Evolutionary conservation across 2,888 invertebrate genomes (phyloP).

Genomic region (Eupeodes latifasciatus): DNA sequence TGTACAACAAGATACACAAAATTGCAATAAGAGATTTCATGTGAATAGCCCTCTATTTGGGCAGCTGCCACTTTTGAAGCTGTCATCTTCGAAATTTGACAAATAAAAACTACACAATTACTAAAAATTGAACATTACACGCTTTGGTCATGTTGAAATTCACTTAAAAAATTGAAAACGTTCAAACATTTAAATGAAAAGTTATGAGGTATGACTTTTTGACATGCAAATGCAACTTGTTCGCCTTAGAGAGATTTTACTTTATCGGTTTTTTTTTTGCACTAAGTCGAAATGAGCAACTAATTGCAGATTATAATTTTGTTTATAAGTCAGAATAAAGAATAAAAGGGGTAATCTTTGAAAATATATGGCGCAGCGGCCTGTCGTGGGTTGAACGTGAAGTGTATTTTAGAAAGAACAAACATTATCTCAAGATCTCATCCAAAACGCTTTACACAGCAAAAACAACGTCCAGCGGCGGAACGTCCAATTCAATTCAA

Average conservation of each 20-base stretch:
- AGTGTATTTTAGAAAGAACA: not conserved
- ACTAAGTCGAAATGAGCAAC: constrained; percentile 59
- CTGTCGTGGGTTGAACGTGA: constrained; percentile 17
- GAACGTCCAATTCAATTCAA: constrained; percentile 6
- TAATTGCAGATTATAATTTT: constrained; percentile 59
- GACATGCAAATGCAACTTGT: not conserved
- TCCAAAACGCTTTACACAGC: not conserved
- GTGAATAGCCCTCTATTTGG: too few relatives aligned
- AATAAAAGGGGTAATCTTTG: not conserved
- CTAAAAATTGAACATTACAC: too few relatives aligned
- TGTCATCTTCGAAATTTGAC: too few relatives aligned
- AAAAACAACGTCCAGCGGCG: not conserved
- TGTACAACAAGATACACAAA: too few relatives aligned
- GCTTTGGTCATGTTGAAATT: too few relatives aligned
- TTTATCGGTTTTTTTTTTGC: constrained; percentile 38
- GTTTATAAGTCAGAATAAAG: not conserved
- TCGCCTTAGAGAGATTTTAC: not conserved
- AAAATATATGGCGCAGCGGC: not conserved
- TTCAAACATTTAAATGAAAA: too few relatives aligned
- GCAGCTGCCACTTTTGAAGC: too few relatives aligned
- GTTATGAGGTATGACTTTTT: too few relatives aligned
- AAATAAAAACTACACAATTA: too few relatives aligned
- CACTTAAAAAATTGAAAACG: too few relatives aligned
- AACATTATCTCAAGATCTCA: constrained; percentile 10
- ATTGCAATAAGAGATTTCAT: too few relatives aligned